Percentiles rank a stretch among this genome's conserved stretches.
Conservation (phyloP, 1,140 invertebrate genomes). For the Dinoponera quadriceps region DNA sequence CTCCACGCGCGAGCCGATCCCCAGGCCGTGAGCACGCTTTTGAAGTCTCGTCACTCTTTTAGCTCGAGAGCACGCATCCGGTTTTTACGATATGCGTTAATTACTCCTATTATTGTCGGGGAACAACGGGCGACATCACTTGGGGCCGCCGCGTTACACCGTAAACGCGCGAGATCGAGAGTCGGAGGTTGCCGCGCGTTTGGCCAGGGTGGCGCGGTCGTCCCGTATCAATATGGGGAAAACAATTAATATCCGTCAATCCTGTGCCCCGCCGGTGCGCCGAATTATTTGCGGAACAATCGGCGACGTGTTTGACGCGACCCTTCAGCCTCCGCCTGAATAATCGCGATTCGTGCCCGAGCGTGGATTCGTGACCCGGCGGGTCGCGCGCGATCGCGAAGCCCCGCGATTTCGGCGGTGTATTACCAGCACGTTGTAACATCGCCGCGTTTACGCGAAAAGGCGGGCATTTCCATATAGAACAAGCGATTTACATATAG, state of each 20-base stretch:
- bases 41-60: conserved; percentile 66
- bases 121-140: conserved; percentile 36
- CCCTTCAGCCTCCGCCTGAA: conserved; percentile 44
- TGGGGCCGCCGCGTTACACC: neutral
- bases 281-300: conserved; percentile 15
- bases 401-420: conserved; percentile 28
- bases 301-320: conserved; percentile 35
- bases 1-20: too few species aligned
- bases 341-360: conserved; percentile 41
- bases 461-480: conserved; percentile 63
- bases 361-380: conserved; percentile 27
- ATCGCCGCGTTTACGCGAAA: conserved; percentile 54
- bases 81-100: conserved; percentile 66
- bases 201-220: neutral
- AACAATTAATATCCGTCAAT: conserved; percentile 72
- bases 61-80: conserved; percentile 27
- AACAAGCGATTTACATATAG: conserved; percentile 66
- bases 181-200: neutral
- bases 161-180: neutral
- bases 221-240: conserved; percentile 41
- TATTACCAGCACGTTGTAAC: conserved; percentile 54
- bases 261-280: neutral
- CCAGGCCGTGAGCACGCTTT: conserved; percentile 51
- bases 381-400: neutral
- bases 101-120: conserved; percentile 66